These are phyloP conservation scores for Sturnus vulgaris DNA, from an alignment of 2,113 vertebrate genomes.

Conservation along the genomic window DNA sequence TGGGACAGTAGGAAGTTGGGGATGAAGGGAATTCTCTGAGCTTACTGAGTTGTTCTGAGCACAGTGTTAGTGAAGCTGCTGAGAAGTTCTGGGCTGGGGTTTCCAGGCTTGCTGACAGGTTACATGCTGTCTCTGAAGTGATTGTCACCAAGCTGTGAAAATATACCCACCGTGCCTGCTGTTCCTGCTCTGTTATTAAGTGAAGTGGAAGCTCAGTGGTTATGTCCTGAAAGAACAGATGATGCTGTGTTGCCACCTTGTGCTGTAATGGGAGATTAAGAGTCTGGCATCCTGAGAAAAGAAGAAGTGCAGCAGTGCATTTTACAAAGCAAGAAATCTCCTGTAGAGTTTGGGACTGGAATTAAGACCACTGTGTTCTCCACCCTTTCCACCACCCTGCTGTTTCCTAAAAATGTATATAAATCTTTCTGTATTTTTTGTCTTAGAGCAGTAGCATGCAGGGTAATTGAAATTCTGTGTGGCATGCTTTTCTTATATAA, in stretches of 20 bases:
- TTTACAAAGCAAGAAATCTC: neutral
- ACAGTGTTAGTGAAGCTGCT: neutral
- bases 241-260: constrained; percentile 57
- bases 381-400: neutral
- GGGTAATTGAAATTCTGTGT: neutral
- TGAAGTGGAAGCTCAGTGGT: neutral
- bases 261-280: constrained; percentile 20
- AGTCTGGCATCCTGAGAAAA: neutral
- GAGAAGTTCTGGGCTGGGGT: neutral
- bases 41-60: neutral
- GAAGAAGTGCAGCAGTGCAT: neutral
- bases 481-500: neutral
- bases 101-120: neutral
- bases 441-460: neutral
- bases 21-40: neutral
- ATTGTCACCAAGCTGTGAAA: neutral
- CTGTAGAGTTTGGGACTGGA: neutral
- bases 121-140: neutral
- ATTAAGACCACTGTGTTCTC: neutral
- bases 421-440: neutral
- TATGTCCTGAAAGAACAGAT: neutral
- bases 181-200: neutral
- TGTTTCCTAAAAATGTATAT: neutral
- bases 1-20: neutral
- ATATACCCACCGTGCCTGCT: accelerated